Conservation (phyloP, 1,140 invertebrate genomes). For the Eufriesea mexicana region DNA sequence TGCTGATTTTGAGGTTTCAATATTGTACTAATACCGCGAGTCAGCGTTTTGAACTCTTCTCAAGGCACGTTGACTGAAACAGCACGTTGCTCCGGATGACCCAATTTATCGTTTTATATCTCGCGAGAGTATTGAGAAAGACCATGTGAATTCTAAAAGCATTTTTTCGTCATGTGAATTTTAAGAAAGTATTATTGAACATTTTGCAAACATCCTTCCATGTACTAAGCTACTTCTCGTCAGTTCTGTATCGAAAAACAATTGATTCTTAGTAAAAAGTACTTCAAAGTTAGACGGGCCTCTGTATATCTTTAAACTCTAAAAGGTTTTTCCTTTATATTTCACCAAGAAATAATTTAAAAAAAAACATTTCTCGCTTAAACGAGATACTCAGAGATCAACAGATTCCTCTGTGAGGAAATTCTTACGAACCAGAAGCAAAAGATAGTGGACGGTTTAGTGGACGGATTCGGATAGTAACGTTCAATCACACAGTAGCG, state of each 20-base stretch:
- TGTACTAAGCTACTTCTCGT: too few relatives aligned
- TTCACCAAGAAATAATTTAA: too few relatives aligned
- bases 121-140: background rate
- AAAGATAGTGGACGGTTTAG: background rate
- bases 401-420: background rate
- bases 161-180: background rate
- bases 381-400: background rate
- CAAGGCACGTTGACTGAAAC: slow-evolving; percentile 8
- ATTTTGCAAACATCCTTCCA: background rate
- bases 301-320: background rate
- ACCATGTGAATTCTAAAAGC: background rate
- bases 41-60: slow-evolving; percentile 16
- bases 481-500: background rate
- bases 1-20: slow-evolving; percentile 38
- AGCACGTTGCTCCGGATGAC: slow-evolving; percentile 14
- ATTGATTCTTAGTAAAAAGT: background rate
- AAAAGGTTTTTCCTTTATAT: too few relatives aligned
- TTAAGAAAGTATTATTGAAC: too few relatives aligned
- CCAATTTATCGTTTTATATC: slow-evolving; percentile 18
- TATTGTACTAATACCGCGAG: slow-evolving; percentile 32
- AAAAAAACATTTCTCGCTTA: background rate
- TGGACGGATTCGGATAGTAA: slow-evolving; percentile 12
- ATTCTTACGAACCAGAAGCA: slow-evolving; percentile 11
- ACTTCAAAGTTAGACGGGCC: background rate
- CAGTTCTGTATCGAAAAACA: too few relatives aligned